phyloP scores from a whole-genome alignment of 2,888 invertebrate species.

The Sialis fuliginosa region DNA sequence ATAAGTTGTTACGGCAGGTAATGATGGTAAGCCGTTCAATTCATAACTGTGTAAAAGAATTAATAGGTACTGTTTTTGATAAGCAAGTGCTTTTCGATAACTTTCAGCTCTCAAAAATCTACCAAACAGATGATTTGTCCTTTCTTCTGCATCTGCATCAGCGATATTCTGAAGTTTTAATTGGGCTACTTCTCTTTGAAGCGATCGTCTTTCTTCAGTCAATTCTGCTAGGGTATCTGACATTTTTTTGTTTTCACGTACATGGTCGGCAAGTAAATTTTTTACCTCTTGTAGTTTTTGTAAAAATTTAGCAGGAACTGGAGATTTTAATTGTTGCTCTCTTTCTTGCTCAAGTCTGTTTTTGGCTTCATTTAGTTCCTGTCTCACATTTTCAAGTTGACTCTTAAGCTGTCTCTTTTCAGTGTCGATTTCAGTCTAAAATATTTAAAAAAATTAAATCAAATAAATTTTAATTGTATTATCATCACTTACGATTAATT shows the following conservation, averaged over 20 bases:
- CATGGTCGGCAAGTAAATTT: slow-evolving; percentile 26
- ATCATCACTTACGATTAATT: not conserved
- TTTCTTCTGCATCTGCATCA: slow-evolving; percentile 4
- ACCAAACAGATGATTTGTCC: slow-evolving; percentile 27
- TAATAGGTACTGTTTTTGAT: slow-evolving; percentile 78
- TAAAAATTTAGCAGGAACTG: slow-evolving; percentile 19
- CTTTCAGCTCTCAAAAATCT: slow-evolving; percentile 67
- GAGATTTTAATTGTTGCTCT: slow-evolving; percentile 10
- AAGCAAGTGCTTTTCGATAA: slow-evolving; percentile 70
- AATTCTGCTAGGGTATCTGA: slow-evolving; percentile 23
- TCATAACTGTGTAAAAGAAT: slow-evolving; percentile 31
- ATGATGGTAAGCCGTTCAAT: not conserved
- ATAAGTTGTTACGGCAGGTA: not conserved
- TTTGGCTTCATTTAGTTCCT: slow-evolving; percentile 19
- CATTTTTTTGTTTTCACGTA: slow-evolving; percentile 33
- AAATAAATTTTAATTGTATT: not conserved
- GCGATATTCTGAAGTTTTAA: slow-evolving; percentile 18
- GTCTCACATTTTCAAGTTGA: slow-evolving; percentile 25
- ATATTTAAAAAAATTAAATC: not conserved
- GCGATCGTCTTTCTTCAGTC: slow-evolving; percentile 26
- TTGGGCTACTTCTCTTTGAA: slow-evolving; percentile 29
- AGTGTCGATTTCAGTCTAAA: slow-evolving; percentile 24
- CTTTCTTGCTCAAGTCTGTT: slow-evolving; percentile 15
- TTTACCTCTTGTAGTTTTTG: slow-evolving; percentile 30
- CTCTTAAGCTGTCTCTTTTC: slow-evolving; percentile 26